phyloP scores from a whole-genome alignment of 1,140 invertebrate genomes.

The Drosophila fuyamai region DNA sequence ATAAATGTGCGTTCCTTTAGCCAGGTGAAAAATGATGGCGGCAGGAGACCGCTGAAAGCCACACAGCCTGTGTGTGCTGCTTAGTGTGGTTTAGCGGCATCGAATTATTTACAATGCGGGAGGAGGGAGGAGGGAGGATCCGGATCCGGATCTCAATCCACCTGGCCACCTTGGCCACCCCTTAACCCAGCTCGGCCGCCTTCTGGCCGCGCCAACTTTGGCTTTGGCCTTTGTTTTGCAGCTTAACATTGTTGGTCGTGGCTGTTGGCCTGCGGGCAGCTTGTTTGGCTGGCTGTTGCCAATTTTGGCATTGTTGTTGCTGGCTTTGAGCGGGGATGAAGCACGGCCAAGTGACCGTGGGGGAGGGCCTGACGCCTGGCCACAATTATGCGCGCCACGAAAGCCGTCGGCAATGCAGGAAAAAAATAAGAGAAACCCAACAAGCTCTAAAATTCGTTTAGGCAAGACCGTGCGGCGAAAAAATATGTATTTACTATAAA shows the following conservation, averaged over 20 bases:
- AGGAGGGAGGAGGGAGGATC: background rate
- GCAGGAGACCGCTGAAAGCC: conserved; percentile 29
- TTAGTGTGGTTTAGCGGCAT: conserved; percentile 69
- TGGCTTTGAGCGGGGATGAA: conserved; percentile 37
- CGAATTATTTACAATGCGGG: conserved; percentile 73
- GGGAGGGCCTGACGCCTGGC: conserved; percentile 42
- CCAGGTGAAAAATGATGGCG: conserved; percentile 60
- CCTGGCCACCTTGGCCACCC: background rate
- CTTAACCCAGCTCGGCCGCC: conserved; percentile 7
- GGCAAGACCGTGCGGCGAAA: conserved; percentile 19
- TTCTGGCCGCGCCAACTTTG: conserved; percentile 52
- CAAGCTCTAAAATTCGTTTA: conserved; percentile 70
- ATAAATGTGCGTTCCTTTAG: conserved; percentile 45
- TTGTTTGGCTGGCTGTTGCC: conserved; percentile 62
- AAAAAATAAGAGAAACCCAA: conserved; percentile 34
- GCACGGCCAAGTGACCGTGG: conserved; percentile 33
- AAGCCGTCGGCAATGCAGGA: conserved; percentile 54
- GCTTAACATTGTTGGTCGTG: conserved; percentile 65
- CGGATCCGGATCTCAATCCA: conserved; percentile 12
- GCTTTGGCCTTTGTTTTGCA: conserved; percentile 68
- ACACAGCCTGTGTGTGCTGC: conserved; percentile 38
- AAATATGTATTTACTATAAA: conserved; percentile 7
- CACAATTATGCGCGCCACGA: conserved; percentile 76
- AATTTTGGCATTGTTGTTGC: conserved; percentile 53
- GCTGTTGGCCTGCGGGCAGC: conserved; percentile 62